Percentiles rank a stretch among this genome's conserved stretches.
phyloP scores from a whole-genome alignment of 2,888 invertebrate species.

The Epistrophe grossulariae region DNA sequence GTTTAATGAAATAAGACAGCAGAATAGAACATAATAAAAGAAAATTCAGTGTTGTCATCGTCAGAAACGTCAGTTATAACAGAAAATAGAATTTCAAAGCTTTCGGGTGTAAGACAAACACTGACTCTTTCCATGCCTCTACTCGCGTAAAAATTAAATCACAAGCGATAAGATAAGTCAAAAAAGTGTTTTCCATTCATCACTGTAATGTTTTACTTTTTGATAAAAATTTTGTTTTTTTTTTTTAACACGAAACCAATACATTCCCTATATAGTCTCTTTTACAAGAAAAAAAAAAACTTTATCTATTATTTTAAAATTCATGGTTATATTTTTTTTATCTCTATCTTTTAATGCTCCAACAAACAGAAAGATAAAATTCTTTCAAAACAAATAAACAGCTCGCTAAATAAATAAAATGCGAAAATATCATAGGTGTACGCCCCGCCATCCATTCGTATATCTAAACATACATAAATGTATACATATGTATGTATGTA shows the following conservation, averaged over 20 bases:
- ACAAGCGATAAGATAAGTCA: neutral
- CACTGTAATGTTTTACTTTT: neutral
- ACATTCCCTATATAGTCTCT: neutral
- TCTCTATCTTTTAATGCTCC: constrained; percentile 45
- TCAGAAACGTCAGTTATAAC: neutral
- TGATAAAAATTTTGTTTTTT: constrained; percentile 1
- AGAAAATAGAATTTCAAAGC: neutral
- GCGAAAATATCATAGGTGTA: constrained; percentile 51
- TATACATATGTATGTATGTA: neutral
- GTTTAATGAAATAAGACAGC: neutral
- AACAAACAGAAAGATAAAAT: constrained; percentile 64
- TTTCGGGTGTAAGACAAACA: neutral
- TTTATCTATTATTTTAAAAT: constrained; percentile 42
- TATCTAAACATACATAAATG: neutral
- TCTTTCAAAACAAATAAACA: constrained; percentile 70
- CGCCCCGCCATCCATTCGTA: constrained; percentile 55
- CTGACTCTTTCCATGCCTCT: neutral
- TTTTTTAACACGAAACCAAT: neutral
- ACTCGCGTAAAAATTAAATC: neutral
- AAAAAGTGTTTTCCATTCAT: constrained; percentile 10
- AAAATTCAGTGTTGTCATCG: neutral
- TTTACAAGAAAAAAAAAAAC: constrained; percentile 5
- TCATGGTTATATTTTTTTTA: constrained; percentile 59
- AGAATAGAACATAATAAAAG: neutral
- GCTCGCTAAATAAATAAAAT: constrained; percentile 65